Evolutionary conservation across 2,888 invertebrate species (phyloP).

Genomic region (Cephus runcator): DNA sequence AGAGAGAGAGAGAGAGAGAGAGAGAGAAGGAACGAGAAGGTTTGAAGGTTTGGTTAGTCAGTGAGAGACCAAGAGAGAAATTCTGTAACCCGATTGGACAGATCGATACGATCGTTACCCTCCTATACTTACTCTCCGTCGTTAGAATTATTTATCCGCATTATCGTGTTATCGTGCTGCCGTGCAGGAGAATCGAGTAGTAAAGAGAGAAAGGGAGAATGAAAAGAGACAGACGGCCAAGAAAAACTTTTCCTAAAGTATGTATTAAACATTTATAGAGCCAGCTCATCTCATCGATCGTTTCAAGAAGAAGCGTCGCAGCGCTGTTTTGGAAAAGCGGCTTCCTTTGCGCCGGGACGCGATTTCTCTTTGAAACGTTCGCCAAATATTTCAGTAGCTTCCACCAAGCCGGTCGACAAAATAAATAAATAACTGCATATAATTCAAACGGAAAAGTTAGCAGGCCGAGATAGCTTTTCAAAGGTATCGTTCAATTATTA

Average conservation of each 20-base stretch:
- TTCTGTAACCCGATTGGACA: neutral
- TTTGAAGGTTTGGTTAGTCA: conserved; percentile 9
- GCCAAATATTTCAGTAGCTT: neutral
- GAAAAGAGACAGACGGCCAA: neutral
- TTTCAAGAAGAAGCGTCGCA: neutral
- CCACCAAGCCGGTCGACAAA: neutral
- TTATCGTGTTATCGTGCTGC: neutral
- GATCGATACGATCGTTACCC: neutral
- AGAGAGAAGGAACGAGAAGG: neutral
- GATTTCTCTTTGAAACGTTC: neutral
- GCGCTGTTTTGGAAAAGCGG: neutral
- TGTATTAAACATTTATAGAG: neutral
- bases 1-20: neutral
- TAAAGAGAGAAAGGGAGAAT: neutral
- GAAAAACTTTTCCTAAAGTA: neutral
- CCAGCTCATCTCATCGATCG: neutral
- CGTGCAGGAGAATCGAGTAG: neutral
- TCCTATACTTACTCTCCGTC: neutral
- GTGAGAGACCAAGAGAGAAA: neutral
- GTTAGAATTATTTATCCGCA: neutral
- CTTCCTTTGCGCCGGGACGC: neutral
- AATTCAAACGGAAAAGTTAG: neutral
- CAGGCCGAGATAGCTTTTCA: conserved; percentile 26
- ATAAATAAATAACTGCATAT: neutral
- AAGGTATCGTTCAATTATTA: conserved; percentile 9